Conservation (phyloP, 2,888 invertebrate species). For the Chaetogeoica ovagalla region DNA sequence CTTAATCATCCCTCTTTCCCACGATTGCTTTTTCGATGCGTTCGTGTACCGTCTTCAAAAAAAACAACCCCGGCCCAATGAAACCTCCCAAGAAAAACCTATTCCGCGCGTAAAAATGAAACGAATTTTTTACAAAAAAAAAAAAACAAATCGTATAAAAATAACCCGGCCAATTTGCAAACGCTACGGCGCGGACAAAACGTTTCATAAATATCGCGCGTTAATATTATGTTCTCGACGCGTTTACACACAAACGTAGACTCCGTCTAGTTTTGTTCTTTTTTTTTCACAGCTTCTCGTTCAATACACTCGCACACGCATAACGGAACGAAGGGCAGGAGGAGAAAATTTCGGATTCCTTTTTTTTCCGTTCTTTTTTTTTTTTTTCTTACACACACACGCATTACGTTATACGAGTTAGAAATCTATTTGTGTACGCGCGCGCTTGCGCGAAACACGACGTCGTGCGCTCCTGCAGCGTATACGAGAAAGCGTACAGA, state of each 20-base stretch:
- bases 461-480: background rate
- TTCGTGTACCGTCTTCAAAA: constrained; percentile 18
- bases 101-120: constrained; percentile 9
- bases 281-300: too few relatives aligned
- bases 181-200: background rate
- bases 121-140: constrained; percentile 33
- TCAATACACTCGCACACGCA: background rate
- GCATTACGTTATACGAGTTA: too few relatives aligned
- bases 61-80: constrained; percentile 6
- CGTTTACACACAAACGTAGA: too few relatives aligned
- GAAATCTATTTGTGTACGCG: constrained; percentile 3
- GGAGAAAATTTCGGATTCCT: background rate
- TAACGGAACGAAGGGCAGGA: background rate
- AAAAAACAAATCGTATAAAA: background rate
- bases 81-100: background rate
- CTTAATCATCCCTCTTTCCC: constrained; percentile 47
- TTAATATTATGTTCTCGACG: too few relatives aligned
- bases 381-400: too few relatives aligned
- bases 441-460: too few relatives aligned
- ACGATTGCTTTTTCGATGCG: constrained; percentile 29
- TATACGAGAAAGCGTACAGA: too few relatives aligned
- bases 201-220: too few relatives aligned
- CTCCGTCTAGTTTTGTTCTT: too few relatives aligned
- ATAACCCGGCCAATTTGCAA: background rate
- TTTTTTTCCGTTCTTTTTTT: background rate